These are phyloP conservation scores for Macrotus californicus DNA, from an alignment of 2,113 vertebrate species.

Conservation along the genomic window DNA sequence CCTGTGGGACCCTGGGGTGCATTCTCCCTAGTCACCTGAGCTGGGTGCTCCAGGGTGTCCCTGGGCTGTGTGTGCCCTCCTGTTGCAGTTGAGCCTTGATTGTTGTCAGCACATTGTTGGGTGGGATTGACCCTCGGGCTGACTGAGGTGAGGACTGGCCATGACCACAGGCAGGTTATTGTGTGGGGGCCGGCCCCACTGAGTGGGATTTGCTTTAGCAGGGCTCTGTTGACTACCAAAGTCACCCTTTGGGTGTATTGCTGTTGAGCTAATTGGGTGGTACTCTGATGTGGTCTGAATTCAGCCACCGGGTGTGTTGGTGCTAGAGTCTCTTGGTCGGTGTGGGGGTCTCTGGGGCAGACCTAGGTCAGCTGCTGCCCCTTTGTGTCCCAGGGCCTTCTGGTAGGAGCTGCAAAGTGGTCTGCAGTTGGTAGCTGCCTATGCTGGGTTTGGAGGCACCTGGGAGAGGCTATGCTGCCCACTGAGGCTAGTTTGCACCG, in stretches of 20 bases:
- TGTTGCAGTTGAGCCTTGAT: background rate
- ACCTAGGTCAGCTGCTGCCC: background rate
- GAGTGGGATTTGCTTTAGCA: background rate
- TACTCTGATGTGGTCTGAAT: background rate
- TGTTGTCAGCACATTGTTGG: background rate
- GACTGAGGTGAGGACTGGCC: background rate
- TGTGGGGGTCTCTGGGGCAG: background rate
- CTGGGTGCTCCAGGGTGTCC: background rate
- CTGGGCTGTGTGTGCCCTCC: background rate
- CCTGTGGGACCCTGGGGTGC: background rate
- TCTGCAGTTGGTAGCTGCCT: background rate
- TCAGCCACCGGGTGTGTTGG: background rate
- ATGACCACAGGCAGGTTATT: background rate
- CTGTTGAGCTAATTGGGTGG: background rate
- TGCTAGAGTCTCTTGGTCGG: background rate
- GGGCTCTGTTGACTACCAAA: background rate
- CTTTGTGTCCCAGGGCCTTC: background rate
- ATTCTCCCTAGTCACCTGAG: background rate
- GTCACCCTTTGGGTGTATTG: background rate
- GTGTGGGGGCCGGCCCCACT: background rate
- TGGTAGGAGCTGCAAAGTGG: background rate
- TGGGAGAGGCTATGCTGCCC: background rate
- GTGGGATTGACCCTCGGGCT: background rate
- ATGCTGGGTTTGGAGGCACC: background rate
- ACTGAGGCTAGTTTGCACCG: background rate